These are phyloP conservation scores for Rhingia rostrata DNA, from an alignment of 2,888 invertebrate genomes.

Conservation along the genomic window DNA sequence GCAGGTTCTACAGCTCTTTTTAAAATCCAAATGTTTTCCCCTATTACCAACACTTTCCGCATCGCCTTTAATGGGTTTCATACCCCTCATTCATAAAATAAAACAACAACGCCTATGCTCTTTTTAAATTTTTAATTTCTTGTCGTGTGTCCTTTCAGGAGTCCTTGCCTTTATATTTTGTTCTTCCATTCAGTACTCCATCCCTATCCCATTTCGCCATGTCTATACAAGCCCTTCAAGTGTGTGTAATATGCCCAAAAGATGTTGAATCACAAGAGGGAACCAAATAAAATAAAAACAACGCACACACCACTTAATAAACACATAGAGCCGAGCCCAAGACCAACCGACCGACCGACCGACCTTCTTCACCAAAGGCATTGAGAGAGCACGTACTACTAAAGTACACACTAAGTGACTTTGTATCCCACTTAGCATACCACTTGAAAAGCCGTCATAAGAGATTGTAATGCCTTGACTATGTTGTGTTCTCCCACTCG, in stretches of 20 bases:
- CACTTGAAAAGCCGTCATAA: slow-evolving; percentile 72
- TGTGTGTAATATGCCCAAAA: slow-evolving; percentile 58
- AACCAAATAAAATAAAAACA: slow-evolving; percentile 6
- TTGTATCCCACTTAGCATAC: slow-evolving; percentile 74
- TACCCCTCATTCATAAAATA: slow-evolving; percentile 11
- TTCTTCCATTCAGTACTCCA: not conserved
- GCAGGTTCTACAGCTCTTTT: too few species aligned
- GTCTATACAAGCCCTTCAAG: slow-evolving; percentile 21
- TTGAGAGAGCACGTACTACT: slow-evolving; percentile 70
- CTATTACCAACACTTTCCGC: too few species aligned
- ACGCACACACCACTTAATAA: slow-evolving; percentile 68
- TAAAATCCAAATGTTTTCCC: too few species aligned
- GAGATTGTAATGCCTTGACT: slow-evolving; percentile 68
- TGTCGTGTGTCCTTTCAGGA: slow-evolving; percentile 42
- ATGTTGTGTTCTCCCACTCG: slow-evolving; percentile 27
- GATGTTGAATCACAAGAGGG: slow-evolving; percentile 28
- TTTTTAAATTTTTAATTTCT: slow-evolving; percentile 57
- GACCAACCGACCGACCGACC: slow-evolving; percentile 12
- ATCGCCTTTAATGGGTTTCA: not conserved
- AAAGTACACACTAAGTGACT: slow-evolving; percentile 74
- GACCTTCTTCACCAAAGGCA: slow-evolving; percentile 42
- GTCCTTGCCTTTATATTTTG: slow-evolving; percentile 20
- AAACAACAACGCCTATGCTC: slow-evolving; percentile 21
- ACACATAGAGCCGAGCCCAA: slow-evolving; percentile 37
- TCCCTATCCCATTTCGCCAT: not conserved